Base-by-base conservation (phyloP, 2,797 vertebrate species). In the Trachops cirrhosus region DNA sequence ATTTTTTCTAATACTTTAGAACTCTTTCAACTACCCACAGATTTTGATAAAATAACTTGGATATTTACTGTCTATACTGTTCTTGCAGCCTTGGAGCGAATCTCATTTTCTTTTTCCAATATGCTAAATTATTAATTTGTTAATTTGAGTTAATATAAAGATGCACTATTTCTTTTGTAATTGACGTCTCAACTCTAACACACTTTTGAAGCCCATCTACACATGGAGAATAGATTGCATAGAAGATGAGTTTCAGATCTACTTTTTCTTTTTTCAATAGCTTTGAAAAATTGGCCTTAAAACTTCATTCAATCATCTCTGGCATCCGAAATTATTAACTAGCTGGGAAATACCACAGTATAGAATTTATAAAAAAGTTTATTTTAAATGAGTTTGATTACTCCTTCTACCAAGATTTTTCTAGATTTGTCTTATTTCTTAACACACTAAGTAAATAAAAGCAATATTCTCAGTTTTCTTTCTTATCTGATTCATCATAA, bases 241-340 rank as follows among this genome's bases (percentile, higher is more conserved):
- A 86, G 26, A 77, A 86, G 14, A 8, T 79, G 57, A 74, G 12
- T 88, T 95, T 54, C 29, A 48, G 9, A 70, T 22, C 8, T 48
- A 70, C 64, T 79, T 94, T 94, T 93, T 18, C 2, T 10, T 84
- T 94, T 80, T n/a, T 16, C 94, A 94, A 57, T 41, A n/a, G 50
- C 39, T 79, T 74, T 94, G 29, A 32, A 84, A 78, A 90, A 77
- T 37, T 64, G 32, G 0, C n/a, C 24, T 75, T 75, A 62, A 64
- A 71, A 80, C 10, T 89, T 82, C 73, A 24, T 78, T 89, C 1
- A 74, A 22, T 68, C 7, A 8, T 83, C 29, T 37, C n/a, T 39
- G 32, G 62, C n/a, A 74, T 12, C 6, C 77, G 16, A 86, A 93
- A 59, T 59, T 85, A 12, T 77, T 46, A 77, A 62, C 19, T 62